A percentile compares a stretch with the other conserved stretches of the same genome.
phyloP scores from a whole-genome alignment of 2,113 vertebrate species.

The Vulpes vulpes region DNA sequence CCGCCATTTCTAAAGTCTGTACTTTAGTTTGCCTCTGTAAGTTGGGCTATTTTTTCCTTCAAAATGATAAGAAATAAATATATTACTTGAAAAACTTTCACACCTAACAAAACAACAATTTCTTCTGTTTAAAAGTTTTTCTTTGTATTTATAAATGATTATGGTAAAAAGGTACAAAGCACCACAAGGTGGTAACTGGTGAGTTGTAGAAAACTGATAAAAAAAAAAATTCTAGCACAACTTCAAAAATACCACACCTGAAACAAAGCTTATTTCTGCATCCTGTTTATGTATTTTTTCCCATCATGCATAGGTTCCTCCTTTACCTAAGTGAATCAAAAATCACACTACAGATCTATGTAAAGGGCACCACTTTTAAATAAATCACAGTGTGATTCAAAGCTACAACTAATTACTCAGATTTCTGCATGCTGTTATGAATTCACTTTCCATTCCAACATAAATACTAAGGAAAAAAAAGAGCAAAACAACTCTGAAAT shows the following conservation, averaged over 20 bases:
- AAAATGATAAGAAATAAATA: conserved; percentile 28
- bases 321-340: conserved; percentile 49
- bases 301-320: background rate
- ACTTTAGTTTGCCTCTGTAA: background rate
- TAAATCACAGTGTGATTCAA: background rate
- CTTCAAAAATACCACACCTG: conserved; percentile 35
- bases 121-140: conserved; percentile 25
- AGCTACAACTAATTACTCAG: background rate
- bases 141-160: conserved; percentile 39
- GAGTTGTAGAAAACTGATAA: background rate
- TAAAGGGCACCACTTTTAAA: conserved; percentile 19
- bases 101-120: background rate
- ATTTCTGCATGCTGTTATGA: background rate
- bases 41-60: background rate
- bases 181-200: background rate
- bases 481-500: background rate
- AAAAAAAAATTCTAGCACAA: background rate
- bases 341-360: background rate
- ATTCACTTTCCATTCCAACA: background rate
- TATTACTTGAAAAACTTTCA: conserved; percentile 9
- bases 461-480: background rate
- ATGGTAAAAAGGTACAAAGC: background rate
- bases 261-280: background rate
- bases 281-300: conserved; percentile 27
- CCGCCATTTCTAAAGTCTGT: background rate